Conservation (phyloP, 2,888 invertebrate genomes). For the Ferdinandea cuprea region DNA sequence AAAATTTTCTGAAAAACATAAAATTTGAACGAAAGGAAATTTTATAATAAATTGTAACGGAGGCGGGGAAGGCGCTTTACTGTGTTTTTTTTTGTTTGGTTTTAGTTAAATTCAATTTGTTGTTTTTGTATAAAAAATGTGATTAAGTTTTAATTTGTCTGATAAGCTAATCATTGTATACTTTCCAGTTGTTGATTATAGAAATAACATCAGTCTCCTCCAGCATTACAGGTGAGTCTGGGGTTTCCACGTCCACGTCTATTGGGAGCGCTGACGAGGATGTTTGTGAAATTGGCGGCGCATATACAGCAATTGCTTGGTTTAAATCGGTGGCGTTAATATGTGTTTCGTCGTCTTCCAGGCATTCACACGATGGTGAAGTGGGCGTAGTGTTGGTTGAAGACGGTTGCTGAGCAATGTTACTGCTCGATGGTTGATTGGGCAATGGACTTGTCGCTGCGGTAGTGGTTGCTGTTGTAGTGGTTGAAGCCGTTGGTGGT, state of each 20-base stretch:
- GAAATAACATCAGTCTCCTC: constrained; percentile 66
- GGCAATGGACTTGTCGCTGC: constrained; percentile 44
- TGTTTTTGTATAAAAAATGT: constrained; percentile 68
- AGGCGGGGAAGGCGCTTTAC: constrained; percentile 7
- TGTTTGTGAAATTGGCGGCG: constrained; percentile 42
- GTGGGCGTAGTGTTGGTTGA: constrained; percentile 58
- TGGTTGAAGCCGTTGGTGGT: constrained; percentile 45
- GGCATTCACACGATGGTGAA: constrained; percentile 32
- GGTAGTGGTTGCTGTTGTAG: constrained; percentile 58
- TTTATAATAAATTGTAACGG: constrained; percentile 32
- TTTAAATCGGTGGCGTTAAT: constrained; percentile 56
- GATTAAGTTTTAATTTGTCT: constrained; percentile 63
- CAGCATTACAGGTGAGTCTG: constrained; percentile 56
- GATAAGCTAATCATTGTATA: constrained; percentile 64
- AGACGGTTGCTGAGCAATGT: constrained; percentile 44
- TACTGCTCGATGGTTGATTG: constrained; percentile 62
- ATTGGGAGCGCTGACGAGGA: constrained; percentile 42
- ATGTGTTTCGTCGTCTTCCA: constrained; percentile 37
- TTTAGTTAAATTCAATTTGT: constrained; percentile 33
- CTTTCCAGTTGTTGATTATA: constrained; percentile 62
- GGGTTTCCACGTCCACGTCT: constrained; percentile 51
- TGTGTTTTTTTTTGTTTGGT: constrained; percentile 37
- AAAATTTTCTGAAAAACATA: neutral
- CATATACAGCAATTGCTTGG: constrained; percentile 16
- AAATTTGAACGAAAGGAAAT: constrained; percentile 13